phyloP scores from a whole-genome alignment of 1,140 invertebrate species.

The Mycetomoellerius zeteki region DNA sequence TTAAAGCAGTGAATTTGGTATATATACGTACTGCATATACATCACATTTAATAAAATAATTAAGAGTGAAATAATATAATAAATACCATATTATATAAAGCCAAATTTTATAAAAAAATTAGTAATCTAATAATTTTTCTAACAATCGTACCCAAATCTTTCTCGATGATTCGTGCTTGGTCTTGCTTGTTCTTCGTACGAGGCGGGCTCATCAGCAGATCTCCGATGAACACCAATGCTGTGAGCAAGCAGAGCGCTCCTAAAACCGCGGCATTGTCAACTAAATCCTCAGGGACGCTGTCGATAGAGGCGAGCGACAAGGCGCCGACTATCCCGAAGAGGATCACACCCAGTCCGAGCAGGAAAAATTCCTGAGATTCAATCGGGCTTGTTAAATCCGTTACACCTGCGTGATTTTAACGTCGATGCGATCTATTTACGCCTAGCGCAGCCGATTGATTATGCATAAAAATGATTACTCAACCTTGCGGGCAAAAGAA shows the following conservation, averaged over 20 bases:
- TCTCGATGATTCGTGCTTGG: constrained; percentile 75
- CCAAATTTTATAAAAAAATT: too few species aligned
- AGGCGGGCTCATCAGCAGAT: constrained; percentile 84
- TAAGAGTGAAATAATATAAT: too few species aligned
- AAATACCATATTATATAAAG: too few species aligned
- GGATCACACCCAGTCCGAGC: constrained; percentile 89
- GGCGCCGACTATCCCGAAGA: constrained; percentile 90
- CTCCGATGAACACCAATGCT: constrained; percentile 90
- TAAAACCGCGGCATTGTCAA: constrained; percentile 91
- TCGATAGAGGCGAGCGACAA: constrained; percentile 91
- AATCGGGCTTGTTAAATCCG: constrained; percentile 26
- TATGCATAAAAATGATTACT: constrained; percentile 3
- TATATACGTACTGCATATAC: too few species aligned
- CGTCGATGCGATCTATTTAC: constrained; percentile 23
- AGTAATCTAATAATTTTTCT: neutral
- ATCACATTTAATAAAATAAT: too few species aligned
- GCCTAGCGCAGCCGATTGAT: neutral
- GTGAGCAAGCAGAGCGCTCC: constrained; percentile 90
- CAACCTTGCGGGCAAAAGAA: neutral
- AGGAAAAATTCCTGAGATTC: constrained; percentile 89
- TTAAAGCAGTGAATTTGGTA: too few species aligned
- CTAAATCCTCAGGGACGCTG: constrained; percentile 89
- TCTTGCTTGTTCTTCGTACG: constrained; percentile 78
- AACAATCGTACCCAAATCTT: constrained; percentile 78
- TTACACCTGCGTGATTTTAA: neutral